A percentile compares a stretch with the other conserved stretches of the same genome.
Evolutionary conservation across 2,888 invertebrate genomes (phyloP).

Genomic region (Cremastinae sp.): DNA sequence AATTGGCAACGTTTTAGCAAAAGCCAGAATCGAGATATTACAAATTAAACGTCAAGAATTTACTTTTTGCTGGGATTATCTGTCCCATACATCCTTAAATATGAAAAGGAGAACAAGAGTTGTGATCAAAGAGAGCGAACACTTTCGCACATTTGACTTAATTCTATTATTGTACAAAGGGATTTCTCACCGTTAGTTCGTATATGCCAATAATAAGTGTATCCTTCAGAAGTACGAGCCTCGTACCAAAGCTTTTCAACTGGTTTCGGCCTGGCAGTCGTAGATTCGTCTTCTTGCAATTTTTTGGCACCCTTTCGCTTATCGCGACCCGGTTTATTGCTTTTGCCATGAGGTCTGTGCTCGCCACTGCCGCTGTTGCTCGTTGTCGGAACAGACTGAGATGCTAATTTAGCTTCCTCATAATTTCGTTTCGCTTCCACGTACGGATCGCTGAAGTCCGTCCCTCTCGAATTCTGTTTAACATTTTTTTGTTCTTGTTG

Average conservation of each 20-base stretch:
- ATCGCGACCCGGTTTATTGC: conserved; percentile 61
- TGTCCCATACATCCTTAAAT: too few relatives aligned
- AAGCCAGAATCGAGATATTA: too few relatives aligned
- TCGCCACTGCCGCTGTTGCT: conserved; percentile 67
- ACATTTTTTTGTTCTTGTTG: background rate
- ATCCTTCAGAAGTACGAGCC: conserved; percentile 88
- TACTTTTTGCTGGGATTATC: too few relatives aligned
- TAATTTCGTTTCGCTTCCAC: conserved; percentile 60
- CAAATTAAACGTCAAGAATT: too few relatives aligned
- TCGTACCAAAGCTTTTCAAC: conserved; percentile 89
- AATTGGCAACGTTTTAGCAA: too few relatives aligned
- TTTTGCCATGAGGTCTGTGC: conserved; percentile 70
- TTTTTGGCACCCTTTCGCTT: conserved; percentile 76
- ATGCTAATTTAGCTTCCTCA: conserved; percentile 43
- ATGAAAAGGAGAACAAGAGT: background rate
- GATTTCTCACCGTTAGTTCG: conserved; percentile 86
- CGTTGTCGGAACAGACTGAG: conserved; percentile 39
- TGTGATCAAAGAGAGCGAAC: conserved; percentile 1
- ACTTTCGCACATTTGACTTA: too few relatives aligned
- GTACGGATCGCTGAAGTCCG: conserved; percentile 74
- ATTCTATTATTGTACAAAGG: conserved; percentile 17
- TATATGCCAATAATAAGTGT: conserved; percentile 93
- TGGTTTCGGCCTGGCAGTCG: conserved; percentile 63
- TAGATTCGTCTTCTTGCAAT: conserved; percentile 64
- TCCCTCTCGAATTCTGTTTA: conserved; percentile 67